A percentile compares a stretch with the other conserved stretches of the same genome.
Conservation (phyloP, 2,888 invertebrate species). For the Periphyllus acericola region DNA sequence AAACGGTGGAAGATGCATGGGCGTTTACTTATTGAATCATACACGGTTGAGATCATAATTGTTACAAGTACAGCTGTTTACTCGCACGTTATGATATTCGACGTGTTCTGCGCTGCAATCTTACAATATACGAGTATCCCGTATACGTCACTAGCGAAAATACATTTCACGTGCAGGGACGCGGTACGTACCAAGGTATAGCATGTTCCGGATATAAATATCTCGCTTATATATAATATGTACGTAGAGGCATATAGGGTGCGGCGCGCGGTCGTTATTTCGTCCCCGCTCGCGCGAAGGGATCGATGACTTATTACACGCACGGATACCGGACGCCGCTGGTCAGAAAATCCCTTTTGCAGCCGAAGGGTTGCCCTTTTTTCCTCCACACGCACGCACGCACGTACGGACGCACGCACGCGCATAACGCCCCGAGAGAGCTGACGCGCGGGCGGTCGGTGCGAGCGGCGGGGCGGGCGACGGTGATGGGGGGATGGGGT, state of each 20-base stretch:
- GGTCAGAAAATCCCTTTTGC: constrained; percentile 61
- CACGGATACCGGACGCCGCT: constrained; percentile 55
- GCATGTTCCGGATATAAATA: neutral
- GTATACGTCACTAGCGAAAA: too few relatives aligned
- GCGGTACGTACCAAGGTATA: too few relatives aligned
- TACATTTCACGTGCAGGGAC: too few relatives aligned
- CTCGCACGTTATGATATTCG: too few relatives aligned
- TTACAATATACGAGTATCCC: too few relatives aligned
- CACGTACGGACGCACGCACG: neutral
- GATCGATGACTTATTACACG: constrained; percentile 61
- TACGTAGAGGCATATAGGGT: neutral
- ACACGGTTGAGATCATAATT: too few relatives aligned
- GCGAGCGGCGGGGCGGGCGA: neutral
- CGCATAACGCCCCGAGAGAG: neutral
- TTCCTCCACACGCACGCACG: neutral
- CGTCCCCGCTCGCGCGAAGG: constrained; percentile 22
- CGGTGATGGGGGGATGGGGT: neutral
- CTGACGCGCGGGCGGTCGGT: neutral
- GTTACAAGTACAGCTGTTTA: too few relatives aligned
- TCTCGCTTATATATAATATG: neutral
- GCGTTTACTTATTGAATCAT: too few relatives aligned
- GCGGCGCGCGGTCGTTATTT: constrained; percentile 23
- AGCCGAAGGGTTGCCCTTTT: constrained; percentile 57
- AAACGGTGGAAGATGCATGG: too few relatives aligned
- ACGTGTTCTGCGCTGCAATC: too few relatives aligned